A percentile compares a stretch with the other conserved stretches of the same genome.
Evolutionary conservation across 2,797 vertebrate species (phyloP).

Genomic region (Chromobotia macracanthus): DNA sequence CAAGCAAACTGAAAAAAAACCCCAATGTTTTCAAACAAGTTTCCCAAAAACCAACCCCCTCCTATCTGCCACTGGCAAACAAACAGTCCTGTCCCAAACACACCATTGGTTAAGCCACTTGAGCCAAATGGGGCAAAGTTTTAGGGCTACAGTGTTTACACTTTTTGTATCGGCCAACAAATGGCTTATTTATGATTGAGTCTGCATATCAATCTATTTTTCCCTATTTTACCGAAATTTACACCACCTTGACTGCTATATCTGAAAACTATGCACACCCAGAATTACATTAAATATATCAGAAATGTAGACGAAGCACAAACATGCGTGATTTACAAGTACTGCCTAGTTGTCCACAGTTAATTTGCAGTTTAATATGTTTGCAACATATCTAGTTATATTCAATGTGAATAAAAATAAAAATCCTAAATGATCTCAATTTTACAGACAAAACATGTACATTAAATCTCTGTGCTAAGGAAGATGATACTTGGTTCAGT

Average conservation of each 20-base stretch:
- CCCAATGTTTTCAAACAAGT: too few species aligned
- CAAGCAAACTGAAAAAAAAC: too few species aligned
- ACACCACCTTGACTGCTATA: conserved; percentile 12
- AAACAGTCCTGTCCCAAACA: too few species aligned
- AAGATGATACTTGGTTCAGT: conserved; percentile 48
- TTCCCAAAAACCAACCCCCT: too few species aligned
- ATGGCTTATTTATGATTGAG: neutral
- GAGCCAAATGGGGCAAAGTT: too few species aligned
- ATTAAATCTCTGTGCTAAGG: conserved; percentile 55
- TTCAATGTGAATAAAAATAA: conserved; percentile 70
- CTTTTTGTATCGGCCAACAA: neutral
- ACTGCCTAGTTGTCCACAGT: conserved; percentile 69
- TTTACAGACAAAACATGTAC: conserved; percentile 60
- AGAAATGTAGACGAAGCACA: conserved; percentile 68
- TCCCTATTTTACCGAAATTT: neutral
- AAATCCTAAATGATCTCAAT: conserved; percentile 64
- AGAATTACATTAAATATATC: conserved; percentile 59
- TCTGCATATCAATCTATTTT: neutral
- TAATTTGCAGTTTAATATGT: conserved; percentile 74
- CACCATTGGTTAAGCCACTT: too few species aligned
- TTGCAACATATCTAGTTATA: conserved; percentile 68
- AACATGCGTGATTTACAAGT: conserved; percentile 75
- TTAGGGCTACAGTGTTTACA: neutral
- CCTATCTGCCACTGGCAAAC: neutral
- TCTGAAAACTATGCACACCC: conserved; percentile 23